Conservation (phyloP, 2,113 vertebrate species). For the Maccullochella peelii region DNA sequence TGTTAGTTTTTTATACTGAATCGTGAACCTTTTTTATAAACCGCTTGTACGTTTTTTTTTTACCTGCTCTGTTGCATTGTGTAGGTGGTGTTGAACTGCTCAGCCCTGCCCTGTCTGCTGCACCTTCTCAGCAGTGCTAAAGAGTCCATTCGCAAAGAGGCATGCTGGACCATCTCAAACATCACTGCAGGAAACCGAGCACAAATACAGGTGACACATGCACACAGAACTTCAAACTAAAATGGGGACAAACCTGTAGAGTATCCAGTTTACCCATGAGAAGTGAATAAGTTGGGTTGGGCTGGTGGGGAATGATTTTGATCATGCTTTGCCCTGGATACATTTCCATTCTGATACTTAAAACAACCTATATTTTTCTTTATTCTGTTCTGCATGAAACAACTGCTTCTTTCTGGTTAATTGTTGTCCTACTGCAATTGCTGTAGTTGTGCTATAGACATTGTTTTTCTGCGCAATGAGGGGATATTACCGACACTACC, state of each 20-base stretch:
- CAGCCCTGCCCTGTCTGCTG: conserved; percentile 95
- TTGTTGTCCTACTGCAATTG: not conserved
- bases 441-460: not conserved
- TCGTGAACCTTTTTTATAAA: not conserved
- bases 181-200: conserved; percentile 98
- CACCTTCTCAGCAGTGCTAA: conserved; percentile 97
- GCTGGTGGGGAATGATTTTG: not conserved
- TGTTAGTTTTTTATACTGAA: not conserved
- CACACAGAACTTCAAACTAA: not conserved
- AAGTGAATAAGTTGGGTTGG: not conserved
- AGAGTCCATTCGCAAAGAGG: conserved; percentile 98
- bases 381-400: not conserved
- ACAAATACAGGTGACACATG: conserved; percentile 91
- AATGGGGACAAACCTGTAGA: not conserved
- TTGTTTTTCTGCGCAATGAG: not conserved
- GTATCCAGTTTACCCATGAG: too few relatives aligned
- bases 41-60: not conserved
- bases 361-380: not conserved
- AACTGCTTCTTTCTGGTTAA: not conserved
- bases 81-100: conserved; percentile 98
- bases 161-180: conserved; percentile 99
- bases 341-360: not conserved
- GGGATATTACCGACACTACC: not conserved
- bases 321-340: not conserved
- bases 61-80: not conserved